Evolutionary conservation across 2,888 invertebrate species (phyloP).

Genomic region (Phalera bucephala): DNA sequence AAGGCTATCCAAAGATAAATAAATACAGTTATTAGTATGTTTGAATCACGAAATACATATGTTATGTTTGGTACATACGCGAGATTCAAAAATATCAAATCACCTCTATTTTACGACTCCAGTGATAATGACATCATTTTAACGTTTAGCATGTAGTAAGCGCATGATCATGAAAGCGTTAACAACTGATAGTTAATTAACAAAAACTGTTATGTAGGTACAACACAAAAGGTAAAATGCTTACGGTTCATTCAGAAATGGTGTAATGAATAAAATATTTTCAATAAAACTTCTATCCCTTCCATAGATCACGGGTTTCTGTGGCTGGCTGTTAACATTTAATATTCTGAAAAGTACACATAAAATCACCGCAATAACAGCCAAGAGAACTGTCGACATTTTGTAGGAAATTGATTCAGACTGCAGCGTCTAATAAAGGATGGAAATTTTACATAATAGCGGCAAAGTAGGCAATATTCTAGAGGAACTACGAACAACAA

Average conservation of each 20-base stretch:
- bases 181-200: neutral
- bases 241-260: constrained; percentile 92
- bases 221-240: constrained; percentile 64
- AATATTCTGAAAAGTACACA: constrained; percentile 92
- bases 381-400: constrained; percentile 92
- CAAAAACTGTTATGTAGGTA: constrained; percentile 8
- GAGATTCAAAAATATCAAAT: too few relatives aligned
- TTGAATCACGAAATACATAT: too few relatives aligned
- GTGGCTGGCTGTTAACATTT: constrained; percentile 92
- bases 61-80: too few relatives aligned
- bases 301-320: constrained; percentile 90
- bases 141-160: neutral
- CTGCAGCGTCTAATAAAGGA: constrained; percentile 21
- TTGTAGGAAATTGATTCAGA: constrained; percentile 31
- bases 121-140: constrained; percentile 58
- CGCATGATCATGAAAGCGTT: neutral
- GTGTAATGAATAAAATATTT: constrained; percentile 90
- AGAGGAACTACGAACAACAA: constrained; percentile 10
- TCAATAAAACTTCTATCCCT: constrained; percentile 90
- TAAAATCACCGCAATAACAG: constrained; percentile 91
- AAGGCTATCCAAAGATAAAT: too few relatives aligned
- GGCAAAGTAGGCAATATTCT: constrained; percentile 30
- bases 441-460: constrained; percentile 62
- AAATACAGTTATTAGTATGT: too few relatives aligned
- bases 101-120: constrained; percentile 26